phyloP scores from a whole-genome alignment of 2,888 invertebrate genomes.

The Isotomurus palustris region DNA sequence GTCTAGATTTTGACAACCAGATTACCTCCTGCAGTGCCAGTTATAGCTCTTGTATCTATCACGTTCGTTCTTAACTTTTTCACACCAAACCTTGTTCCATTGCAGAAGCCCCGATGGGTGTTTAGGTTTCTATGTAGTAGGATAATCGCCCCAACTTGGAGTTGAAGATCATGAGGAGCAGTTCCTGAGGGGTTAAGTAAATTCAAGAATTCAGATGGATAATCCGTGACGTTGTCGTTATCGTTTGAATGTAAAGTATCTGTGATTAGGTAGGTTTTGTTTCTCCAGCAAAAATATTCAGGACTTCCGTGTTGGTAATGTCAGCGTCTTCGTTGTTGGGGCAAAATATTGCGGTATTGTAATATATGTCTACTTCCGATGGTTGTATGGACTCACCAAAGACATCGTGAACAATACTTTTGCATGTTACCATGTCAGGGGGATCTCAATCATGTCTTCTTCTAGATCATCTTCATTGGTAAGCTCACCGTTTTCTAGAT shows the following conservation, averaged over 20 bases:
- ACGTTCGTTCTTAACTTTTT: slow-evolving; percentile 15
- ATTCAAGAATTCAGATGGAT: slow-evolving; percentile 33
- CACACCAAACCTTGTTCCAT: slow-evolving; percentile 39
- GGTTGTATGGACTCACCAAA: too few relatives aligned
- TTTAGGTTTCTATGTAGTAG: slow-evolving; percentile 41
- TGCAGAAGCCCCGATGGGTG: slow-evolving; percentile 31
- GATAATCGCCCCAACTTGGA: slow-evolving; percentile 39
- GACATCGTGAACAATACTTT: too few relatives aligned
- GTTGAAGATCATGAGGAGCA: slow-evolving; percentile 32
- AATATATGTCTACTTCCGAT: too few relatives aligned
- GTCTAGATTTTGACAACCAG: too few relatives aligned
- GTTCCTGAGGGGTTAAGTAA: slow-evolving; percentile 30
- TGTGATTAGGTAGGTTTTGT: slow-evolving; percentile 4
- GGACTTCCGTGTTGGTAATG: slow-evolving; percentile 7
- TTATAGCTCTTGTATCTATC: slow-evolving; percentile 22
- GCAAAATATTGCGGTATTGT: too few relatives aligned
- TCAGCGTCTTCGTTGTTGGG: slow-evolving; percentile 14
- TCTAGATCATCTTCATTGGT: neutral
- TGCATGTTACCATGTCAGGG: slow-evolving; percentile 3
- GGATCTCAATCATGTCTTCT: slow-evolving; percentile 9
- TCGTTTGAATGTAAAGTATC: slow-evolving; percentile 6
- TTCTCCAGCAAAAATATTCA: neutral
- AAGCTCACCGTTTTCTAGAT: slow-evolving; percentile 17
- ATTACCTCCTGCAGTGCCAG: slow-evolving; percentile 14
- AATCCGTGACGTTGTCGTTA: neutral